Conservation (phyloP, 2,113 vertebrate genomes). For the Dicrurus megarhynchus region DNA sequence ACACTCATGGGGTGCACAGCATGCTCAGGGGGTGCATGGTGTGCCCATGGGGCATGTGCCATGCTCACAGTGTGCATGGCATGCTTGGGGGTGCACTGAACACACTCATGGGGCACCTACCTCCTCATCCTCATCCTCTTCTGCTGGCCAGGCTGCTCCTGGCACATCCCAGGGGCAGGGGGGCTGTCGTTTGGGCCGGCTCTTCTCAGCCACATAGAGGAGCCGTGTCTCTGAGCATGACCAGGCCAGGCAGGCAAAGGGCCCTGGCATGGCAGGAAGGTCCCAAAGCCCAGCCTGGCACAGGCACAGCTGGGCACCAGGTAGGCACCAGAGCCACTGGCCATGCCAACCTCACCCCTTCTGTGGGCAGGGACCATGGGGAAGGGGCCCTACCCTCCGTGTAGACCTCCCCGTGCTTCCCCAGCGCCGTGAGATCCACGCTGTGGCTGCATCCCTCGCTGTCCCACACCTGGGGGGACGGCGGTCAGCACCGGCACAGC, state of each 20-base stretch:
- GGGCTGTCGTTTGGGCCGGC: constrained; percentile 78
- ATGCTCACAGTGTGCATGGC: background rate
- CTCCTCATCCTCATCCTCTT: background rate
- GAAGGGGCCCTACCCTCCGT: constrained; percentile 79
- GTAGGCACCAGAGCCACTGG: rapidly evolving
- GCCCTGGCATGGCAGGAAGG: constrained; percentile 70
- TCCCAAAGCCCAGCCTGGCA: background rate
- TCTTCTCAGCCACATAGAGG: constrained; percentile 92
- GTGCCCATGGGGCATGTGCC: too few species aligned
- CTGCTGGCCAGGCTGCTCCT: rapidly evolving
- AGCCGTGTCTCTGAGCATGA: constrained; percentile 89
- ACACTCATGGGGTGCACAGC: background rate
- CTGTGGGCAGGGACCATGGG: rapidly evolving
- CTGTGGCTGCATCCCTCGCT: constrained; percentile 82
- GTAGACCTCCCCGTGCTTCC: constrained; percentile 90
- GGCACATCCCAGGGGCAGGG: constrained; percentile 71
- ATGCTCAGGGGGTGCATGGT: rapidly evolving
- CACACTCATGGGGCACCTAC: background rate
- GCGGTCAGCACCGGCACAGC: background rate
- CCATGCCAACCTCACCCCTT: rapidly evolving
- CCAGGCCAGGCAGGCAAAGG: constrained; percentile 94
- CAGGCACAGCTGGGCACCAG: background rate
- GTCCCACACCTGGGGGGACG: constrained; percentile 83
- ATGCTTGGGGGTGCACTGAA: background rate
- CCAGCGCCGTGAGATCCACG: constrained; percentile 85